Conservation (phyloP, 2,888 invertebrate genomes). For the Cynaeus angustus region DNA sequence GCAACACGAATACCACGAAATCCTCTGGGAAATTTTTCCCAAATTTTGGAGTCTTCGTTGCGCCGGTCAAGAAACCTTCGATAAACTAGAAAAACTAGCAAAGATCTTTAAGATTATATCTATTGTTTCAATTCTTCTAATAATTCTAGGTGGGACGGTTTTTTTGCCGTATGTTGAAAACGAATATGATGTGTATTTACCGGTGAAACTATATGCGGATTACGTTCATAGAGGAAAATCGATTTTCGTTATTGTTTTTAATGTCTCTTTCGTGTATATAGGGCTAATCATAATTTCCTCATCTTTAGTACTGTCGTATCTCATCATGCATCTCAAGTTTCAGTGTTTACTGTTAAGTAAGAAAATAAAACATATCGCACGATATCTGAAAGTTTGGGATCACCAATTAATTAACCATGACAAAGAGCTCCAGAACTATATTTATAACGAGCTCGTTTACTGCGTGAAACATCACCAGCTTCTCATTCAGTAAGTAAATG, state of each 20-base stretch:
- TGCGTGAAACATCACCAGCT: constrained; percentile 2
- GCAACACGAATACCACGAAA: not conserved
- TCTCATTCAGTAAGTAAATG: not conserved
- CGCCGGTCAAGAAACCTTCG: not conserved
- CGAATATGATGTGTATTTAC: not conserved
- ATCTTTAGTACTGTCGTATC: not conserved
- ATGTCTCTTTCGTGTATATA: constrained; percentile 1
- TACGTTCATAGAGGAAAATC: not conserved
- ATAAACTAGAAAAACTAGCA: not conserved
- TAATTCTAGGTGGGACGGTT: not conserved
- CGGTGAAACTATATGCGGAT: constrained; percentile 9
- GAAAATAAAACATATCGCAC: not conserved
- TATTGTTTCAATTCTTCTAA: not conserved
- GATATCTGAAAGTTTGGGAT: not conserved
- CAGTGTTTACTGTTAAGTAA: constrained; percentile 9
- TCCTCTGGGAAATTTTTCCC: not conserved
- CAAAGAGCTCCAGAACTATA: not conserved
- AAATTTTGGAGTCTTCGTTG: not conserved
- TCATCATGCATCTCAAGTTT: not conserved
- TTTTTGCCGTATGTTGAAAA: not conserved
- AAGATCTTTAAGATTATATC: not conserved
- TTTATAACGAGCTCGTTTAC: constrained; percentile 1
- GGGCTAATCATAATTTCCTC: not conserved
- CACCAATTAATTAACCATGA: not conserved
- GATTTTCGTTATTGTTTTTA: not conserved